phyloP scores from a whole-genome alignment of 2,113 vertebrate species.

The Zingel zingel region DNA sequence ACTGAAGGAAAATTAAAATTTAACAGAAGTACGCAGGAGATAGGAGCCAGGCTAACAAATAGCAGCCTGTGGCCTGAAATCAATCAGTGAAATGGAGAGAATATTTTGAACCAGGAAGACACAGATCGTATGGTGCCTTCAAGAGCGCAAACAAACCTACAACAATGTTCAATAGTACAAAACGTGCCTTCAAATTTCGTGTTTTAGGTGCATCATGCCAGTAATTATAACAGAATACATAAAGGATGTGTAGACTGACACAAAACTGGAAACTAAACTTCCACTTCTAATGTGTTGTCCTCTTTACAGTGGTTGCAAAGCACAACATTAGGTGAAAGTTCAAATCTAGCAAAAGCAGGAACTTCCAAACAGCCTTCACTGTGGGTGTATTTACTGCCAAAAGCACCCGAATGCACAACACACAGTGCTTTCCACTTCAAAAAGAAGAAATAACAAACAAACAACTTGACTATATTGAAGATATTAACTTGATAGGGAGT shows the following conservation, averaged over 20 bases:
- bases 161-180: background rate
- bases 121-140: background rate
- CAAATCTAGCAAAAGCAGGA: background rate
- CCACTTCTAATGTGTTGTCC: background rate
- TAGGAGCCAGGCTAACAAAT: slow-evolving; percentile 8
- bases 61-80: slow-evolving; percentile 39
- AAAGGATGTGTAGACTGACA: background rate
- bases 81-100: slow-evolving; percentile 13
- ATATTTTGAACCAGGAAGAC: background rate
- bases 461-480: too few species aligned
- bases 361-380: background rate
- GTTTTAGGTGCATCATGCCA: too few species aligned
- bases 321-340: background rate
- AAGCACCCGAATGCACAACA: background rate
- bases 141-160: background rate
- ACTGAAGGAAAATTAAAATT: too few species aligned
- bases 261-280: background rate
- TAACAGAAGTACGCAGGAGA: too few species aligned
- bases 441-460: background rate
- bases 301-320: background rate
- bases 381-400: background rate
- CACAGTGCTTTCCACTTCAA: background rate
- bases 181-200: too few species aligned
- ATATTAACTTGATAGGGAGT: background rate
- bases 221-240: too few species aligned